Conservation (phyloP, 2,888 invertebrate species). For the Phengaris alcon region DNA sequence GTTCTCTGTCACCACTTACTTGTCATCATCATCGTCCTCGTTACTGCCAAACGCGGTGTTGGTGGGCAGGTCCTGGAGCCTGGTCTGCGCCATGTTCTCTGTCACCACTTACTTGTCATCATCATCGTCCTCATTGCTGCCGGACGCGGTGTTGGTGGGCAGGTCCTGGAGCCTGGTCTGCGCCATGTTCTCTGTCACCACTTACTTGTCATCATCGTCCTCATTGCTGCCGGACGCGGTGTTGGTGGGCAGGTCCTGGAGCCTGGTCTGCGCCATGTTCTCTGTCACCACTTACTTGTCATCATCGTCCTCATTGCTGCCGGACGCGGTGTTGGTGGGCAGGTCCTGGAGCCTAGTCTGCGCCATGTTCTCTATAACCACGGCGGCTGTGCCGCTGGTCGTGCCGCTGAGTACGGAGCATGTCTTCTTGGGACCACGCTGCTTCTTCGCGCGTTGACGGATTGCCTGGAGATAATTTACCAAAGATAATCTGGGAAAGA, state of each 20-base stretch:
- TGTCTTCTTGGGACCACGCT: slow-evolving; percentile 85
- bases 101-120: too few relatives aligned
- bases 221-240: slow-evolving; percentile 94
- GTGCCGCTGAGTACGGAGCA: slow-evolving; percentile 74
- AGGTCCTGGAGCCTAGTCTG: slow-evolving; percentile 86
- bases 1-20: too few relatives aligned
- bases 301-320: slow-evolving; percentile 92
- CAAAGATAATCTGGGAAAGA: too few relatives aligned
- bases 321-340: slow-evolving; percentile 92
- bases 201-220: slow-evolving; percentile 84
- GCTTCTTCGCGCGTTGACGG: slow-evolving; percentile 89
- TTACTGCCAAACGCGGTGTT: too few relatives aligned
- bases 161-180: too few relatives aligned
- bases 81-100: too few relatives aligned
- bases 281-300: slow-evolving; percentile 60
- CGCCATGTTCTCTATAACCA: slow-evolving; percentile 93
- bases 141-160: too few relatives aligned
- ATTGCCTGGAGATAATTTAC: slow-evolving; percentile 81
- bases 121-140: too few relatives aligned
- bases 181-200: too few relatives aligned
- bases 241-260: slow-evolving; percentile 88
- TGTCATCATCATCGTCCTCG: too few relatives aligned
- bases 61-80: too few relatives aligned
- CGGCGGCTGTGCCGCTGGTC: slow-evolving; percentile 86
- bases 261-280: slow-evolving; percentile 88